Evolutionary conservation across 2,888 invertebrate species (phyloP), one percentile per base, ranked within the genome.

Genomic region (Lutraria lutraria): DNA sequence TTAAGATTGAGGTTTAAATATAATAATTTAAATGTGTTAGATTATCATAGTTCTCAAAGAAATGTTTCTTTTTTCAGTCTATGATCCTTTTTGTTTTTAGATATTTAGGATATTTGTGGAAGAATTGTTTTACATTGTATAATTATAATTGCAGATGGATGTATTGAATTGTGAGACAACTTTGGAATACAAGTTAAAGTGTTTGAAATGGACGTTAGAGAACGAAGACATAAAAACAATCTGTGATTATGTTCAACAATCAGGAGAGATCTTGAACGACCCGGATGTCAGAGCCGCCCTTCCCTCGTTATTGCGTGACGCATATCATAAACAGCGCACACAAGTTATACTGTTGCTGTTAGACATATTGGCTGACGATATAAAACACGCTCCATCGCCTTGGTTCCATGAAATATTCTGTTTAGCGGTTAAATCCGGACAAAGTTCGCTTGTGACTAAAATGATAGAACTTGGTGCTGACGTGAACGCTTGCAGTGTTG

Each of bases 341-440:
- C 87, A 83, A 19, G 56, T 86, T 10, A 52, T 93, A 10, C 25
- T 83, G n/a, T 60, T 80, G 15, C 31, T 93, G 21, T 85, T 93
- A 25, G 76, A 81, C 13, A 84, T 90, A 29, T 86, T 90, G 6
- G 92, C 92, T 56, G 88, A 92, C 19, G 79, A 60, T 2, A 79
- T 92, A 53, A 34, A 91, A 29, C 68, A 53, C 19, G 79, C 83
- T 12, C 89, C 85, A 12, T 92, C 90, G 81, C 89, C 86, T 52
- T 72, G 88, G 76, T 56, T 91, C 16, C 90, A 92, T 12, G 93
- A 92, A 90, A 85, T 94, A 63, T 81, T 94, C 29, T 93, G 91
- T 43, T 56, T 54, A 52, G 93, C 92, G 10, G 86, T 93, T 0
- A 89, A 89, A 15, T 79, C 84, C 8, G 91, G 92, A 19, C 83